A percentile compares a stretch with the other conserved stretches of the same genome.
phyloP scores from a whole-genome alignment of 2,113 vertebrate species.

The Charina bottae region DNA sequence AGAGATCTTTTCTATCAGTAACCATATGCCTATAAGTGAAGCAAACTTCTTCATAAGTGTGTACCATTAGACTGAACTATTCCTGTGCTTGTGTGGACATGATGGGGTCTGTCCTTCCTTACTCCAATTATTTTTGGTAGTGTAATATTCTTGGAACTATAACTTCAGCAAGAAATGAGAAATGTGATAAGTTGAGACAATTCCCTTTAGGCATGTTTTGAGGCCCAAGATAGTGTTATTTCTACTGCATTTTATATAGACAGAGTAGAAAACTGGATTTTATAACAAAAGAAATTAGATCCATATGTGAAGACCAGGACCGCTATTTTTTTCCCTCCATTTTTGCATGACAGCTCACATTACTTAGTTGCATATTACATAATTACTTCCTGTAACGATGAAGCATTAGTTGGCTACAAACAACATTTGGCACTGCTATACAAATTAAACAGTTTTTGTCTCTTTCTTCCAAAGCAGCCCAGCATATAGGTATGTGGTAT shows the following conservation, averaged over 20 bases:
- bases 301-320: conserved; percentile 60
- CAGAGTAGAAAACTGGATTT: conserved; percentile 56
- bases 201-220: conserved; percentile 36
- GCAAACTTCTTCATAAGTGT: conserved; percentile 30
- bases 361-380: conserved; percentile 62
- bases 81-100: conserved; percentile 49
- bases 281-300: conserved; percentile 66
- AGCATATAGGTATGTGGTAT: background rate
- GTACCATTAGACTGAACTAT: conserved; percentile 43
- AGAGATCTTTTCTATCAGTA: conserved; percentile 37
- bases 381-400: conserved; percentile 55
- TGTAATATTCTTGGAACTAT: conserved; percentile 47
- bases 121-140: background rate
- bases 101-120: conserved; percentile 47
- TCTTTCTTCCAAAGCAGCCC: background rate
- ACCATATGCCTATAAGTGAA: conserved; percentile 32
- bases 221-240: conserved; percentile 29
- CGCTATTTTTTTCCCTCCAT: conserved; percentile 25
- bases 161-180: conserved; percentile 60
- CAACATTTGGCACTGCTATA: conserved; percentile 5
- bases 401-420: conserved; percentile 1
- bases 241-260: conserved; percentile 45
- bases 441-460: conserved; percentile 18
- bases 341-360: conserved; percentile 52
- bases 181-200: conserved; percentile 55